Conservation (phyloP, 1,140 invertebrate species). For the Saccostrea echinata region DNA sequence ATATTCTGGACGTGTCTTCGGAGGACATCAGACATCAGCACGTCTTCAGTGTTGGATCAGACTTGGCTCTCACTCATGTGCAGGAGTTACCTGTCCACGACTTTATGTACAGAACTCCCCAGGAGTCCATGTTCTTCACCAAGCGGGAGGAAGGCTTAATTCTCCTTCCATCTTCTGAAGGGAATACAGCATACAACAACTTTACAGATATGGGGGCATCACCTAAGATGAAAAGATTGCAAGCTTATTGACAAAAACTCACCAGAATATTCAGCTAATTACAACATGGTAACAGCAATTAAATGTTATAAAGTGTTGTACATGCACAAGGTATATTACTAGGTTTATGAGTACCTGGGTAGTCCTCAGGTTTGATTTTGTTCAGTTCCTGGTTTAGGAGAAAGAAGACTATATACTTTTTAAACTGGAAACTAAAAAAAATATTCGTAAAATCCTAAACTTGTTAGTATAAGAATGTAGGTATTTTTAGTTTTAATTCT, state of each 20-base stretch:
- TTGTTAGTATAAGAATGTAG: too few species aligned
- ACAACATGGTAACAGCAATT: constrained; percentile 80
- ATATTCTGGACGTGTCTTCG: constrained; percentile 91
- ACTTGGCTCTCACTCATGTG: constrained; percentile 39
- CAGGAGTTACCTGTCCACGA: constrained; percentile 46
- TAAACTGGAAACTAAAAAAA: too few species aligned
- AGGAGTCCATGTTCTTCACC: constrained; percentile 67
- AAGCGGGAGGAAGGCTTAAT: constrained; percentile 68
- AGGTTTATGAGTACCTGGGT: too few species aligned
- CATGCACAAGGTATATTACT: too few species aligned
- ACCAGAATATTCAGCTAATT: constrained; percentile 83
- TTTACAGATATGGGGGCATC: constrained; percentile 64
- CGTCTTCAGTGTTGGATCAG: constrained; percentile 90
- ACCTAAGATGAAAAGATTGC: constrained; percentile 1
- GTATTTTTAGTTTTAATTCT: too few species aligned
- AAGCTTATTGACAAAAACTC: constrained; percentile 83
- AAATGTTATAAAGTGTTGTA: background rate
- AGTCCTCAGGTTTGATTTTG: too few species aligned
- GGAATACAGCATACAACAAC: constrained; percentile 45
- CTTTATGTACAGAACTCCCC: constrained; percentile 74
- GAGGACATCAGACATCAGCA: constrained; percentile 91
- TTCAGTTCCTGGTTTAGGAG: too few species aligned
- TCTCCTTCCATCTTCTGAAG: constrained; percentile 66
- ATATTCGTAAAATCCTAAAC: too few species aligned
- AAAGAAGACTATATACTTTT: too few species aligned